Base-by-base conservation (phyloP, 1,140 invertebrate species). In the Brachionus sp. region DNA sequence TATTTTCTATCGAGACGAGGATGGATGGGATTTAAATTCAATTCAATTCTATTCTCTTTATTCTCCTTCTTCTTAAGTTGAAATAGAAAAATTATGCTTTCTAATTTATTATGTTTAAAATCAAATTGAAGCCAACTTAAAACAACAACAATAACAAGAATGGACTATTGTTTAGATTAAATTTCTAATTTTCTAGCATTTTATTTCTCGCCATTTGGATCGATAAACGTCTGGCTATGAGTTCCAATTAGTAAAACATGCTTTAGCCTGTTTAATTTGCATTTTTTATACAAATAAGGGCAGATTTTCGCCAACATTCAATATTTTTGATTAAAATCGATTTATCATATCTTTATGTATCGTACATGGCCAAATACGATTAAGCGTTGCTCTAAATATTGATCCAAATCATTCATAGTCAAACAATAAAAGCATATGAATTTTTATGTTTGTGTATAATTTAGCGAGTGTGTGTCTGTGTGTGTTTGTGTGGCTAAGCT, bases 221-320 rank as follows among this genome's bases (percentile, higher is more conserved):
- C 66, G 66, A 70, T 70, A 70, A 35, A 16, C 16, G 16, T 35
- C 16, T 23, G 66, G 37, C 13, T 70, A 39, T 19, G 9, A 70
- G 37, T 39, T 70, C 37, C 66, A 35, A 70, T 70, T 70, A 35
- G 37, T 39, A 70, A 70, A 70, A 70, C 66, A 70, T 70, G 66
- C 12, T 70, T 44, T 70, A 57, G 50, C 50, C 50, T 70, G 16
- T 70, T 70, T 70, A 37, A 70, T 66, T 66, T 66, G 64, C 64
- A 66, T 66, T 66, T 33, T 66, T 66, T 66, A 42, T 37, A 70
- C 35, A 70, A 70, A 70, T 70, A 70, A 70, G 66, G 66, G 66
- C 66, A 70, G 66, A 37, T 70, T 66, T 66, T 66, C 5, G 50
- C 50, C 50, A 57, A 57, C 16, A 57, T 23, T 57, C 50, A 57